Conservation (phyloP, 2,888 invertebrate species). For the Callimorpha dominula region DNA sequence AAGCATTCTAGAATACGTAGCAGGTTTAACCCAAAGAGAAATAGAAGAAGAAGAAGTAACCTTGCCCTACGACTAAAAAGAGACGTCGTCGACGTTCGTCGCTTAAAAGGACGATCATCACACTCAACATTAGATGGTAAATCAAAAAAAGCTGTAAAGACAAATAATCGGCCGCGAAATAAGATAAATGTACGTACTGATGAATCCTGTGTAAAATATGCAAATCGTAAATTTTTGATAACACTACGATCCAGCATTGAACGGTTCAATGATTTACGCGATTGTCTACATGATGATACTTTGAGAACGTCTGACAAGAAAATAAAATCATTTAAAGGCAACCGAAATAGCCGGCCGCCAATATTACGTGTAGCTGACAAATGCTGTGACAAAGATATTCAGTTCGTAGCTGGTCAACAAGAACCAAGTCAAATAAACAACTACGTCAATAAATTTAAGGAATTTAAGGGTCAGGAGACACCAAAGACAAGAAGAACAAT, state of each 20-base stretch:
- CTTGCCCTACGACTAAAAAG: background rate
- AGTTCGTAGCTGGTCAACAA: background rate
- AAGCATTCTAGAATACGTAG: background rate
- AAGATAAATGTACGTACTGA: background rate
- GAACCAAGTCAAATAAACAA: constrained; percentile 4
- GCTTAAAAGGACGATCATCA: background rate
- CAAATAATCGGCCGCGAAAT: background rate
- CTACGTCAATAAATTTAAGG: constrained; percentile 4
- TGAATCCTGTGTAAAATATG: constrained; percentile 30
- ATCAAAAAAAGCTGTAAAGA: background rate
- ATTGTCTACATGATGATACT: constrained; percentile 43
- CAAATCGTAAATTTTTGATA: constrained; percentile 28
- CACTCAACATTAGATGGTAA: background rate
- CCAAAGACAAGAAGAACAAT: background rate
- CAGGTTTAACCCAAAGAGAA: background rate
- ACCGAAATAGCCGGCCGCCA: background rate
- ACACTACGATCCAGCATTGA: constrained; percentile 36
- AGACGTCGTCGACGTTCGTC: too few relatives aligned
- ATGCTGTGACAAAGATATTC: background rate
- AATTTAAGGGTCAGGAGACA: background rate
- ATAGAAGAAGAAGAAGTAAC: background rate
- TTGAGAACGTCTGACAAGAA: constrained; percentile 27
- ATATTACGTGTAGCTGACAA: background rate
- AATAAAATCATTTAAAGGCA: background rate
- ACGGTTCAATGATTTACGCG: constrained; percentile 30